Conservation (phyloP, 2,797 vertebrate genomes). For the Fringilla coelebs region DNA sequence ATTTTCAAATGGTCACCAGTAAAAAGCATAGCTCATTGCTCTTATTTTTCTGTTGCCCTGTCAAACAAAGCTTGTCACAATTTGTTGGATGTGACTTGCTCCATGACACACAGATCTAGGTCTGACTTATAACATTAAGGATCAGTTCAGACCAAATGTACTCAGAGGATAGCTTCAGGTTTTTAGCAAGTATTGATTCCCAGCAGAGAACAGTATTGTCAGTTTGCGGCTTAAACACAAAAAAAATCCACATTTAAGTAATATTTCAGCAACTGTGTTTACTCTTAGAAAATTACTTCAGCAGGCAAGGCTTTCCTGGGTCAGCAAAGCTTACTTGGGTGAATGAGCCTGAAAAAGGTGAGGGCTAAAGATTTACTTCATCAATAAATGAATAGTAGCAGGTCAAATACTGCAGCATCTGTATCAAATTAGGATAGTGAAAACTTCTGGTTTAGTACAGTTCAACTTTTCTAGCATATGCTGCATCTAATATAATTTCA, state of each 20-base stretch:
- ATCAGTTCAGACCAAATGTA: neutral
- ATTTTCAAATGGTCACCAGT: neutral
- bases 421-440: neutral
- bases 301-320: neutral
- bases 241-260: neutral
- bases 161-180: neutral
- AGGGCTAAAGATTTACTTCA: neutral
- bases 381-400: neutral
- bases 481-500: neutral
- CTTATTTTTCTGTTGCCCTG: neutral
- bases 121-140: neutral
- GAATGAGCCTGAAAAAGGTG: neutral
- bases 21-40: neutral
- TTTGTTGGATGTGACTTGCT: neutral
- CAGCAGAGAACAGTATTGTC: neutral
- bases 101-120: neutral
- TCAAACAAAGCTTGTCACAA: neutral
- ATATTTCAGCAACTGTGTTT: neutral
- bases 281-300: neutral
- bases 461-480: neutral
- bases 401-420: neutral
- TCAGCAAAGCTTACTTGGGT: neutral
- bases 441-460: neutral
- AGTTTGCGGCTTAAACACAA: neutral
- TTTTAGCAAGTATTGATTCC: neutral